Evolutionary conservation across 1,140 invertebrate species (phyloP).

Genomic region (Cephus cinctus): DNA sequence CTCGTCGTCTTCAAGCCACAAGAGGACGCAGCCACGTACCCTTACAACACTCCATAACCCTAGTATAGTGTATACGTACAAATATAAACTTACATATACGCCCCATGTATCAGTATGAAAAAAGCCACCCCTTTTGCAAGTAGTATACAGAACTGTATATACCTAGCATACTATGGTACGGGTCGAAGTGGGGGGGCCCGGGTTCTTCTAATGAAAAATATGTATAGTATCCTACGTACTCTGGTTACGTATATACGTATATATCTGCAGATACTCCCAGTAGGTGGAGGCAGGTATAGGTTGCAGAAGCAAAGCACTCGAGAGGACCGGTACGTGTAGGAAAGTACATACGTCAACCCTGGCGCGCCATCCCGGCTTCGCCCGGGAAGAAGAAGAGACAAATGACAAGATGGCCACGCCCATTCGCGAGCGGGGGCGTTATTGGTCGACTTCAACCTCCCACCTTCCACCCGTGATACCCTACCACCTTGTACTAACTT

Average conservation of each 20-base stretch:
- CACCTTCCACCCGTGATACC: not conserved
- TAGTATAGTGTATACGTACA: not conserved
- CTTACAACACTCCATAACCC: not conserved
- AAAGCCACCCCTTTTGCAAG: conserved; percentile 11
- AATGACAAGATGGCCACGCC: conserved; percentile 50
- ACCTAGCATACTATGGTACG: too few relatives aligned
- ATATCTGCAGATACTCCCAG: conserved; percentile 1
- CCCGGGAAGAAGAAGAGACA: conserved; percentile 40
- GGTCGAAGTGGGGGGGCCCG: not conserved
- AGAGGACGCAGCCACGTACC: not conserved
- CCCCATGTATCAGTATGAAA: too few relatives aligned
- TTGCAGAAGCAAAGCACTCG: not conserved
- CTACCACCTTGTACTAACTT: too few relatives aligned
- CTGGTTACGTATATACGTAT: conserved; percentile 5
- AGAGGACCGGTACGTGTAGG: conserved; percentile 1
- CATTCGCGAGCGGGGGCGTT: conserved; percentile 42
- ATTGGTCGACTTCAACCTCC: conserved; percentile 8
- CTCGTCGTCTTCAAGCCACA: too few relatives aligned
- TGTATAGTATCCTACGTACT: too few relatives aligned
- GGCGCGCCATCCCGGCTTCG: conserved; percentile 35
- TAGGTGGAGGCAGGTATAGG: not conserved
- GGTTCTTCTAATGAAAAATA: too few relatives aligned
- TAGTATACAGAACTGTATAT: too few relatives aligned
- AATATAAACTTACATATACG: conserved; percentile 9
- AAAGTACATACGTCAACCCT: conserved; percentile 42